These are phyloP conservation scores for Merluccius polli DNA, from an alignment of 2,797 vertebrate genomes.

Conservation along the genomic window DNA sequence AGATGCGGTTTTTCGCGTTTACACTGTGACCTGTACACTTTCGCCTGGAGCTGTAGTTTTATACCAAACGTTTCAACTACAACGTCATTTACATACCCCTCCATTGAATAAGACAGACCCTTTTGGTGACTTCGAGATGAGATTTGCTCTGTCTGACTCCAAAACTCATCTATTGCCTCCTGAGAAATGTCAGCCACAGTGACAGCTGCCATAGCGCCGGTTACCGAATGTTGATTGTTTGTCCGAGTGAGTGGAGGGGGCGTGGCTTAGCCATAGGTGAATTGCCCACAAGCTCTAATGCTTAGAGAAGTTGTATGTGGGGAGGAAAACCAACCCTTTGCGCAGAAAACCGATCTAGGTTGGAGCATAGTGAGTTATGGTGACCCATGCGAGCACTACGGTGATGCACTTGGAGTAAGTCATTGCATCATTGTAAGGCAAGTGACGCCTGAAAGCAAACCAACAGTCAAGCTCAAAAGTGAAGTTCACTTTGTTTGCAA, in stretches of 20 bases:
- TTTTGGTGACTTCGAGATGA: too few species aligned
- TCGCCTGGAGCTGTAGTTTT: background rate
- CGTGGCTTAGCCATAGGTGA: too few species aligned
- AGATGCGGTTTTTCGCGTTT: background rate
- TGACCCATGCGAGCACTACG: background rate
- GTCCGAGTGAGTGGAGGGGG: too few species aligned
- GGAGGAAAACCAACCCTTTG: slow-evolving; percentile 13
- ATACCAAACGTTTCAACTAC: background rate
- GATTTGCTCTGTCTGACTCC: too few species aligned
- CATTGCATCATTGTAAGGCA: slow-evolving; percentile 6
- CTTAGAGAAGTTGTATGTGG: slow-evolving; percentile 15
- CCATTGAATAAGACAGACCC: too few species aligned
- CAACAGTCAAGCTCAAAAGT: background rate
- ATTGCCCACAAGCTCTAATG: background rate
- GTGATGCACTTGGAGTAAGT: slow-evolving; percentile 8
- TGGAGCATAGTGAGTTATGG: slow-evolving; percentile 13
- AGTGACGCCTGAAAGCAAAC: background rate
- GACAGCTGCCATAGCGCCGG: too few species aligned
- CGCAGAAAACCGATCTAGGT: slow-evolving; percentile 9
- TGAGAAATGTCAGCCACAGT: too few species aligned
- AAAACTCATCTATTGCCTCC: too few species aligned
- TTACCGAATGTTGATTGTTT: too few species aligned
- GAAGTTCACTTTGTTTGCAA: slow-evolving; percentile 8
- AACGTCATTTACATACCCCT: too few species aligned
- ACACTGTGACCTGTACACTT: background rate